phyloP scores from a whole-genome alignment of 2,797 vertebrate genomes.

The Todus mexicanus region DNA sequence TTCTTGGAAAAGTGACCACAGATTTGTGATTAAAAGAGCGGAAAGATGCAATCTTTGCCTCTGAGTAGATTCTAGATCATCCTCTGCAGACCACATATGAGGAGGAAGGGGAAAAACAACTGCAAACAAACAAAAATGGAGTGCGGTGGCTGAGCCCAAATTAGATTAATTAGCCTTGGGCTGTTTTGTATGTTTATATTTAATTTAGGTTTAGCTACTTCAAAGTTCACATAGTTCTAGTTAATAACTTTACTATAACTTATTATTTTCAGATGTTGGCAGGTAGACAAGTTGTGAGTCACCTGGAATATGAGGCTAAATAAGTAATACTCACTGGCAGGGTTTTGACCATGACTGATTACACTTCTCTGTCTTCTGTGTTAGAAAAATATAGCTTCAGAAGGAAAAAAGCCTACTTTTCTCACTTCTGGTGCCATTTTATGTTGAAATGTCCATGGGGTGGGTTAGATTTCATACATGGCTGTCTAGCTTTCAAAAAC shows the following conservation, averaged over 20 bases:
- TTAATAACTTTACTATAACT: conserved; percentile 68
- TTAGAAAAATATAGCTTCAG: conserved; percentile 67
- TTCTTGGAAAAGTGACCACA: not conserved
- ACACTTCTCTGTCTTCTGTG: conserved; percentile 50
- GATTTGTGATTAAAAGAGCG: not conserved
- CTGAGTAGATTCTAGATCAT: not conserved
- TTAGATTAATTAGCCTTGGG: conserved; percentile 59
- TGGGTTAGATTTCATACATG: conserved; percentile 45
- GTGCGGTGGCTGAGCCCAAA: conserved; percentile 35
- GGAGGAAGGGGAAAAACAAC: conserved; percentile 35
- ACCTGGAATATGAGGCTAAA: conserved; percentile 68
- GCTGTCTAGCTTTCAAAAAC: conserved; percentile 59
- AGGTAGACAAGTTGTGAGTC: conserved; percentile 67
- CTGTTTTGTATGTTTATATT: conserved; percentile 61
- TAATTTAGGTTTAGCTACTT: conserved; percentile 69
- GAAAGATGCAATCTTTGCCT: not conserved
- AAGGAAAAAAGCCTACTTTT: conserved; percentile 49
- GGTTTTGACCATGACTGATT: conserved; percentile 62
- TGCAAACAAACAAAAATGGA: conserved; percentile 60
- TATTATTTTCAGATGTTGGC: conserved; percentile 70
- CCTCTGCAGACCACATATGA: conserved; percentile 26
- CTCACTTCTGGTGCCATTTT: conserved; percentile 46
- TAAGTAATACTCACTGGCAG: conserved; percentile 62
- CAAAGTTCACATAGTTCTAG: conserved; percentile 58
- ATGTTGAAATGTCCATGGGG: conserved; percentile 35